Percentiles rank a stretch among this genome's conserved stretches.
Evolutionary conservation across 2,888 invertebrate species (phyloP).

Genomic region (Tromatobia lineatoria): DNA sequence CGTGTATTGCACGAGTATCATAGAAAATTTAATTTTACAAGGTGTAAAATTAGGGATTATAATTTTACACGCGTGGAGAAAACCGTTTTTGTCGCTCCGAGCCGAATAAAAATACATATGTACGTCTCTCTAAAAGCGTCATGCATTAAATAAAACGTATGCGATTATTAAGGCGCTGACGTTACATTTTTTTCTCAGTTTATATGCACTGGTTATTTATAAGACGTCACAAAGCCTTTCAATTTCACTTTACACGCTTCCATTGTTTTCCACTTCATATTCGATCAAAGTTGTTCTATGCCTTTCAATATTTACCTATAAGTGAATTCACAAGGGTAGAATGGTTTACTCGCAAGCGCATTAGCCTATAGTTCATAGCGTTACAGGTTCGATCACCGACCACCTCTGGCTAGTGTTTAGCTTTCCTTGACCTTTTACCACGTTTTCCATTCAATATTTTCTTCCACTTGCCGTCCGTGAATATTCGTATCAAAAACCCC

Average conservation of each 20-base stretch:
- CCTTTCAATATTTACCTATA: not conserved
- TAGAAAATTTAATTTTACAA: too few species aligned
- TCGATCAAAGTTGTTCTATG: constrained; percentile 6
- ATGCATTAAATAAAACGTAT: too few species aligned
- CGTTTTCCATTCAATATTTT: not conserved
- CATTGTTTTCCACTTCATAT: not conserved
- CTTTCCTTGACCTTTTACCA: not conserved
- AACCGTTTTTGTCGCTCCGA: too few species aligned
- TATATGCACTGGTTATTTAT: not conserved
- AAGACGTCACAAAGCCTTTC: not conserved
- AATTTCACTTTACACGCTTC: not conserved
- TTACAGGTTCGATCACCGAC: not conserved
- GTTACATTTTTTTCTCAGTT: not conserved
- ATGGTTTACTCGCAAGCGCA: not conserved
- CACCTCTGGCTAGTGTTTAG: not conserved
- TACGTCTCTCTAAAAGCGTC: too few species aligned
- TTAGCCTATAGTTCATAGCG: not conserved
- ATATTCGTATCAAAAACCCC: not conserved
- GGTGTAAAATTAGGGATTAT: too few species aligned
- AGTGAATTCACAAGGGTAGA: not conserved
- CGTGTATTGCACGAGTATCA: too few species aligned
- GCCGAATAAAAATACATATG: too few species aligned
- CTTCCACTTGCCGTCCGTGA: not conserved
- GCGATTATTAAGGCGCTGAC: too few species aligned
- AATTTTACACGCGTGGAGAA: too few species aligned